A percentile compares a stretch with the other conserved stretches of the same genome.
Conservation (phyloP, 2,888 invertebrate genomes). For the Desoria tigrina region DNA sequence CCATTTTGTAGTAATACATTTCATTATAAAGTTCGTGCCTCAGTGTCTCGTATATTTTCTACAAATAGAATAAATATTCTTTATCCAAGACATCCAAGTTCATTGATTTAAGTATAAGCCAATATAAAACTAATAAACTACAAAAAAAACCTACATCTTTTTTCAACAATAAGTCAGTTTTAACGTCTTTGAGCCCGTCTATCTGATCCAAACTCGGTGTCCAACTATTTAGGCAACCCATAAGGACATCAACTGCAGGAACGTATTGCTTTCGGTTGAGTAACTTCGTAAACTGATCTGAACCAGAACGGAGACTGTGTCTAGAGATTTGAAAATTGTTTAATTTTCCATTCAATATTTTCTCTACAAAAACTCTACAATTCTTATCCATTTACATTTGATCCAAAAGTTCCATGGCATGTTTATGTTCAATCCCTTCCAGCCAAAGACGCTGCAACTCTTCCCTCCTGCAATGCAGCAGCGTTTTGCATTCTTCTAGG, state of each 20-base stretch:
- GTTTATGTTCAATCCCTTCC: slow-evolving; percentile 93
- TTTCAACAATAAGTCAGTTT: slow-evolving; percentile 70
- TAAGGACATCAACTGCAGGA: slow-evolving; percentile 78
- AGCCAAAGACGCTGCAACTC: slow-evolving; percentile 92
- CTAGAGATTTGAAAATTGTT: slow-evolving; percentile 57
- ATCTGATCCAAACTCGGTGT: slow-evolving; percentile 76
- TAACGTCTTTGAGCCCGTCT: slow-evolving; percentile 78
- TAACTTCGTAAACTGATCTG: slow-evolving; percentile 67
- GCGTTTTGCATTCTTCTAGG: slow-evolving; percentile 76
- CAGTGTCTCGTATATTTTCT: slow-evolving; percentile 69
- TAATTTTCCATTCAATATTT: slow-evolving; percentile 3
- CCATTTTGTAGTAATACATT: slow-evolving; percentile 64
- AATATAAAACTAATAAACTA: not conserved
- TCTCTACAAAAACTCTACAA: slow-evolving; percentile 15
- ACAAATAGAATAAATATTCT: slow-evolving; percentile 49
- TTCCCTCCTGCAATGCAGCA: slow-evolving; percentile 86
- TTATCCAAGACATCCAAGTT: slow-evolving; percentile 5
- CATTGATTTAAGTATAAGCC: no score
- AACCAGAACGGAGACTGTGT: slow-evolving; percentile 73
- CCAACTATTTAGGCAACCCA: slow-evolving; percentile 68
- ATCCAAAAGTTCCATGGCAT: slow-evolving; percentile 81
- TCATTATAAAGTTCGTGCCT: slow-evolving; percentile 72
- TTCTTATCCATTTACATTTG: slow-evolving; percentile 87
- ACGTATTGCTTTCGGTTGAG: slow-evolving; percentile 76
- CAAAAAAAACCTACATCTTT: slow-evolving; percentile 62